Conservation (phyloP, 2,797 vertebrate genomes). For the Dermochelys coriacea region DNA sequence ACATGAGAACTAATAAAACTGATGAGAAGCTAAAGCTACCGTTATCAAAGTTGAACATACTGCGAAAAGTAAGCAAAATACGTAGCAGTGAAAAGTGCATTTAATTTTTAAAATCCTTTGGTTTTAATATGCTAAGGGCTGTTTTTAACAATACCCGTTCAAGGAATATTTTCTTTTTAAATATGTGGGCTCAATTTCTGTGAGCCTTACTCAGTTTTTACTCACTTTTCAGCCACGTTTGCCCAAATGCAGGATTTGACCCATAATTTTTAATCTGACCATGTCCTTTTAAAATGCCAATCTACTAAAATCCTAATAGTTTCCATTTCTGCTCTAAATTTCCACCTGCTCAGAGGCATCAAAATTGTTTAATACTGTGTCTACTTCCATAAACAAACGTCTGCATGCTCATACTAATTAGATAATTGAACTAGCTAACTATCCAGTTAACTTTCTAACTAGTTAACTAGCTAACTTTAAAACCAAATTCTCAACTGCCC, state of each 20-base stretch:
- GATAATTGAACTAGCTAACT: neutral
- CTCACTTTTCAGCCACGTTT: neutral
- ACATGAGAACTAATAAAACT: neutral
- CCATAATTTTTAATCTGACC: neutral
- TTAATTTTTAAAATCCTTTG: neutral
- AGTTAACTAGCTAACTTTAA: neutral
- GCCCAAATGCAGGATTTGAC: neutral
- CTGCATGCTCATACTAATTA: neutral
- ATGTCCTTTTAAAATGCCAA: constrained; percentile 12
- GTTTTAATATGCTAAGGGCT: neutral
- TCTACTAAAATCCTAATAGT: neutral
- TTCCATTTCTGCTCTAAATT: neutral
- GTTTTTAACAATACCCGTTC: neutral
- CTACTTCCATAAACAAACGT: neutral
- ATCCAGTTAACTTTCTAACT: neutral
- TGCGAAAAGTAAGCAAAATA: neutral
- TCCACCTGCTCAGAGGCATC: constrained; percentile 8
- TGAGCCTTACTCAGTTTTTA: neutral
- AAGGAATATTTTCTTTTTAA: neutral
- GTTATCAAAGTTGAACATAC: neutral
- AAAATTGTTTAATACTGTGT: neutral
- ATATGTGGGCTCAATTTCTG: neutral
- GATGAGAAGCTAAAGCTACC: neutral
- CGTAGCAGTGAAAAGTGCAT: neutral
- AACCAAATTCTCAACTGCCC: constrained; percentile 44